Conservation (phyloP, 2,888 invertebrate species). For the Phragmatobia fuliginosa region DNA sequence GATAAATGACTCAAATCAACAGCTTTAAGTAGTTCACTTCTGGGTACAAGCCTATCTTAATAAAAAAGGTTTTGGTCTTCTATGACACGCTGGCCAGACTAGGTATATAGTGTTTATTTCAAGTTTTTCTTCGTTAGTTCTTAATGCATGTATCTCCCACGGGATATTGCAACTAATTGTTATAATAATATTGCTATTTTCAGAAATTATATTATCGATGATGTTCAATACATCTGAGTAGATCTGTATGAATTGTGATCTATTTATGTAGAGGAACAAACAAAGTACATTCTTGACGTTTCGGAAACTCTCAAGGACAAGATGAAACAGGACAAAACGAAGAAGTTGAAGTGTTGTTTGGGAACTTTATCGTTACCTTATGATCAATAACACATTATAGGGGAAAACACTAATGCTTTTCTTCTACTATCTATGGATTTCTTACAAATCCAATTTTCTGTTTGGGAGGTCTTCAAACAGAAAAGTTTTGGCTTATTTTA, state of each 20-base stretch:
- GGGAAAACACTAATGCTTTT: background rate
- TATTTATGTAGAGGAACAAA: background rate
- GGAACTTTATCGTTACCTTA: background rate
- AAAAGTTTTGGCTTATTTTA: background rate
- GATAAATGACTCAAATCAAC: too few relatives aligned
- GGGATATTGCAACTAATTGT: background rate
- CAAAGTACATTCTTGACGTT: background rate
- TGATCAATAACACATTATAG: background rate
- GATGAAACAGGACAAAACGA: background rate
- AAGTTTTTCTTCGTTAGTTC: too few relatives aligned
- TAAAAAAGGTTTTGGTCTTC: too few relatives aligned
- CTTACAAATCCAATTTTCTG: background rate
- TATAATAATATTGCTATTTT: background rate
- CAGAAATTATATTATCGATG: background rate
- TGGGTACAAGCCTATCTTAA: too few relatives aligned
- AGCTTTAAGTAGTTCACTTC: too few relatives aligned
- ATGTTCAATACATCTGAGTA: background rate
- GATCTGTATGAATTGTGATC: background rate
- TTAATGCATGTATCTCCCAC: background rate
- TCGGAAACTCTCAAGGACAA: background rate
- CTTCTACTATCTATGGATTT: background rate
- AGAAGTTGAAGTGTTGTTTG: conserved; percentile 1
- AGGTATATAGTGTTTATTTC: too few relatives aligned
- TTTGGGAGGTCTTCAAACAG: background rate
- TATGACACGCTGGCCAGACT: too few relatives aligned